Evolutionary conservation across 2,888 invertebrate species (phyloP).

Genomic region (Clepsis dumicolana): DNA sequence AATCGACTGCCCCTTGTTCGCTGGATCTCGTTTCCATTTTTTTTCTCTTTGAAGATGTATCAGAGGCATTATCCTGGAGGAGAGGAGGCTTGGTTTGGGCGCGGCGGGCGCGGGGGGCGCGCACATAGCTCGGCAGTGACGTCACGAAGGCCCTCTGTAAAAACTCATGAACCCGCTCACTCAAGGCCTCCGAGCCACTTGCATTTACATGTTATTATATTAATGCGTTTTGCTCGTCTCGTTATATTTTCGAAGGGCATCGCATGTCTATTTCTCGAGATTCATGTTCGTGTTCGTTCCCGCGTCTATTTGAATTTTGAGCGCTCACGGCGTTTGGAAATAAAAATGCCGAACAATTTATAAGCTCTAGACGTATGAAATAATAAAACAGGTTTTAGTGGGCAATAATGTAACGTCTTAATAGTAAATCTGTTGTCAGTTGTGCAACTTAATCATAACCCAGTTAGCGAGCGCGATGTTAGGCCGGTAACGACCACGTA

Average conservation of each 20-base stretch:
- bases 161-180: conserved; percentile 78
- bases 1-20: conserved; percentile 73
- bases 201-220: conserved; percentile 68
- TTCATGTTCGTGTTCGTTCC: conserved; percentile 46
- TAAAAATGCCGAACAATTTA: conserved; percentile 40
- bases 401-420: conserved; percentile 43
- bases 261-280: conserved; percentile 47
- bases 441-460: conserved; percentile 44
- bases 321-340: conserved; percentile 29
- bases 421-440: conserved; percentile 43
- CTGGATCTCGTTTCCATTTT: conserved; percentile 70
- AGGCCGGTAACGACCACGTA: conserved; percentile 35
- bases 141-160: conserved; percentile 76
- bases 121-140: conserved; percentile 80
- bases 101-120: conserved; percentile 57
- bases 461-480: conserved; percentile 34
- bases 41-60: conserved; percentile 79
- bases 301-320: conserved; percentile 47
- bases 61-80: conserved; percentile 80
- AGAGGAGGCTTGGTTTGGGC: conserved; percentile 69
- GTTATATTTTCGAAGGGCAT: conserved; percentile 52
- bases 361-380: conserved; percentile 40
- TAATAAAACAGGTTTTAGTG: conserved; percentile 43
- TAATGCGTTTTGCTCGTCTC: conserved; percentile 60
- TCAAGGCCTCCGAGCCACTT: conserved; percentile 75